Percentiles rank a stretch among this genome's conserved stretches.
These are phyloP conservation scores for Dinoponera quadriceps DNA, from an alignment of 1,140 invertebrate species.

Conservation along the genomic window DNA sequence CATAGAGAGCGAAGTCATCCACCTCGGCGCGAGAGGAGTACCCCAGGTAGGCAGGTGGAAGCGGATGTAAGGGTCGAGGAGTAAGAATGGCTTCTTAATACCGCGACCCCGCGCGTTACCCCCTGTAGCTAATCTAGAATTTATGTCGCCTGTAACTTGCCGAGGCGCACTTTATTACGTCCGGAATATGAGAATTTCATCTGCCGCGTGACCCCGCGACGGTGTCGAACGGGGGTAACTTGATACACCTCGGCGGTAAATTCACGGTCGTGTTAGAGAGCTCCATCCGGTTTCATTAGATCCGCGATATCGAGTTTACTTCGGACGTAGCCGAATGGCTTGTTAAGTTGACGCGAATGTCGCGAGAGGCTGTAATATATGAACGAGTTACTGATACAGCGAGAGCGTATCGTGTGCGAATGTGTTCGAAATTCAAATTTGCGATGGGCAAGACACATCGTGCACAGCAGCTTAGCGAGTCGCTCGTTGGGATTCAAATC, in stretches of 20 bases:
- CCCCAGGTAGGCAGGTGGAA: conserved; percentile 13
- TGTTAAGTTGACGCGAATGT: conserved; percentile 11
- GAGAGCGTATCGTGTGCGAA: background rate
- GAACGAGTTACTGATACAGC: background rate
- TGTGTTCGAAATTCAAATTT: no score
- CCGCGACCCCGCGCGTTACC: conserved; percentile 16
- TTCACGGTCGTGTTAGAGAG: conserved; percentile 52
- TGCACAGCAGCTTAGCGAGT: no score
- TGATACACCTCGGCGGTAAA: conserved; percentile 20
- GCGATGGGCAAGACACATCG: no score
- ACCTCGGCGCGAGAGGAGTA: conserved; percentile 11
- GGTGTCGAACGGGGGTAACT: conserved; percentile 34
- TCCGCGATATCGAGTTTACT: conserved; percentile 31
- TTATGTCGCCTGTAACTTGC: conserved; percentile 62
- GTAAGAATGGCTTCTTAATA: conserved; percentile 24
- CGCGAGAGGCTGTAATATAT: background rate
- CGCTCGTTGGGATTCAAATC: no score
- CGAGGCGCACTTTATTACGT: conserved; percentile 50
- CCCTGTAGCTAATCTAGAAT: conserved; percentile 57
- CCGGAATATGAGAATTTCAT: conserved; percentile 59
- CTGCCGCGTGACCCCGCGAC: conserved; percentile 29
- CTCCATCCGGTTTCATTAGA: conserved; percentile 17
- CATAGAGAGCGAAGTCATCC: conserved; percentile 24
- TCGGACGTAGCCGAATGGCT: background rate
- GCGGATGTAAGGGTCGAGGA: conserved; percentile 39